These are phyloP conservation scores for Podarcis cretensis DNA, from an alignment of 2,113 vertebrate species.

Conservation along the genomic window DNA sequence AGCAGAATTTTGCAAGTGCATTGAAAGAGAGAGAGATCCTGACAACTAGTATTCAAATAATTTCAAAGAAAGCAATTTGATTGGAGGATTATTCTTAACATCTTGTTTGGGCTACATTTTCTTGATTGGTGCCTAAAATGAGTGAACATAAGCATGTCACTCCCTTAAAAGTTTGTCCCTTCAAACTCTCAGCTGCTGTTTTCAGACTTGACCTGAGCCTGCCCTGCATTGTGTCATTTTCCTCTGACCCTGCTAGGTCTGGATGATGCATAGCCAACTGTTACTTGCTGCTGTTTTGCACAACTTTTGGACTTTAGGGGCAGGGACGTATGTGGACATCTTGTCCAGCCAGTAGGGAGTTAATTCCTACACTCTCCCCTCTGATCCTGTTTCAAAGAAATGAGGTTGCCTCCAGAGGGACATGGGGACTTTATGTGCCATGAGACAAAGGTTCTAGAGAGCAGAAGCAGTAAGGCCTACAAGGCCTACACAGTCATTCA, in stretches of 20 bases:
- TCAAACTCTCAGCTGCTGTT: neutral
- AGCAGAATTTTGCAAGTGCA: neutral
- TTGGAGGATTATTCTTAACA: neutral
- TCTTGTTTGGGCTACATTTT: neutral
- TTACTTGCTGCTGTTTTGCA: neutral
- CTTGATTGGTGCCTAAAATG: neutral
- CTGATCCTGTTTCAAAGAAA: no score
- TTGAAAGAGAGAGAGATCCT: neutral
- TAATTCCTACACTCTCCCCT: no score
- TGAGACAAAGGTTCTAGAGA: no score
- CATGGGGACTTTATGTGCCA: neutral
- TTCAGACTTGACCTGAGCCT: neutral
- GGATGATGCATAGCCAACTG: neutral
- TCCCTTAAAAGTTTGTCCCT: neutral
- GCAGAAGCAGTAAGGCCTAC: no score
- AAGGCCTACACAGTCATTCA: no score
- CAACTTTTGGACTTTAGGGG: neutral
- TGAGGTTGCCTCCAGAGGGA: neutral
- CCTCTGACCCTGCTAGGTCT: neutral
- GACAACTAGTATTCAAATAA: neutral
- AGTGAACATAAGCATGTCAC: neutral
- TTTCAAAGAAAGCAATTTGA: neutral
- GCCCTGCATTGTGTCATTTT: neutral
- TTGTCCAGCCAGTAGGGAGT: no score
- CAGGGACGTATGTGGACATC: neutral